Evolutionary conservation across 2,113 vertebrate species (phyloP).

Genomic region (Catharus fuscescens): DNA sequence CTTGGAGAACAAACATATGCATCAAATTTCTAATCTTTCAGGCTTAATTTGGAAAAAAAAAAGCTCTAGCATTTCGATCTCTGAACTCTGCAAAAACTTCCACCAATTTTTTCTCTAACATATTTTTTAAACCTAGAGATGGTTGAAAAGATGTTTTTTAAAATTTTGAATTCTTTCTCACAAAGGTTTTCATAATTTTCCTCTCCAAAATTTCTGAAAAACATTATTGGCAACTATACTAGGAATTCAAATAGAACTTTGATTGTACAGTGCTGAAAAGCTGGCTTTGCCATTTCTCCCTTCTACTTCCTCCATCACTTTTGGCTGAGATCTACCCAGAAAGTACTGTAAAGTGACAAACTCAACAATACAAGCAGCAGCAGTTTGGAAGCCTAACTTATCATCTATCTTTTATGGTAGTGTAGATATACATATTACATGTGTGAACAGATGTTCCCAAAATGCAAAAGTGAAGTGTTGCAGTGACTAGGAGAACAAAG

Average conservation of each 20-base stretch:
- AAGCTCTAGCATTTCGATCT: neutral
- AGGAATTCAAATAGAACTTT: neutral
- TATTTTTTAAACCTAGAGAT: neutral
- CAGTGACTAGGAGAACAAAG: neutral
- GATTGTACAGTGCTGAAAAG: neutral
- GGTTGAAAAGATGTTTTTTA: neutral
- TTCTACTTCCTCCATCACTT: neutral
- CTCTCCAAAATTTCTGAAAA: neutral
- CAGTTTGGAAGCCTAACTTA: neutral
- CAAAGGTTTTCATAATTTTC: neutral
- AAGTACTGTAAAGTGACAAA: neutral
- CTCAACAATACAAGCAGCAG: neutral
- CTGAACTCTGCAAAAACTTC: neutral
- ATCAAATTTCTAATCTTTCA: slow-evolving; percentile 15
- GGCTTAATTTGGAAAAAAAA: neutral
- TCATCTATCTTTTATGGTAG: slow-evolving; percentile 14
- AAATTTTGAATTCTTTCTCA: neutral
- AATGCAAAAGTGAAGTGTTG: neutral
- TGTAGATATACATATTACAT: slow-evolving; percentile 29
- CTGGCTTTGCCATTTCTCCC: neutral
- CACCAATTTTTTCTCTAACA: neutral
- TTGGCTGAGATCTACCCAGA: neutral
- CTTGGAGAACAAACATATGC: neutral
- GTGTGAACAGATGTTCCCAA: slow-evolving; percentile 19
- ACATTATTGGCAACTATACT: neutral